Conservation (phyloP, 1,140 invertebrate genomes). For the Drosophila dunni region DNA sequence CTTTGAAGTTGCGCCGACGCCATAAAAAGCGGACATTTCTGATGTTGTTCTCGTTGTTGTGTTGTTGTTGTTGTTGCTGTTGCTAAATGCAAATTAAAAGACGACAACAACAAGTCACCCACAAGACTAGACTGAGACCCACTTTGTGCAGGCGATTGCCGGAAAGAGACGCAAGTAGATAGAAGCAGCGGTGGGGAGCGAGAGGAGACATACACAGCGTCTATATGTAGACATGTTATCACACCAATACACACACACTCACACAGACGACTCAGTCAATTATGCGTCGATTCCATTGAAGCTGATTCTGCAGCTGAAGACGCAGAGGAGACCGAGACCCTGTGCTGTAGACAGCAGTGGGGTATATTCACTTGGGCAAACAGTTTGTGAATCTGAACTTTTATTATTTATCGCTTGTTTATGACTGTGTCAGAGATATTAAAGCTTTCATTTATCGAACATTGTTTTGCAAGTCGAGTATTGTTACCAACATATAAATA, state of each 20-base stretch:
- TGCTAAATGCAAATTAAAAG: conserved; percentile 78
- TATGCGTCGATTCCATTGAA: conserved; percentile 37
- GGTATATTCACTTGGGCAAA: background rate
- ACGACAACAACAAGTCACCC: conserved; percentile 44
- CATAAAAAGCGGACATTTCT: conserved; percentile 65
- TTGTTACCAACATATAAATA: too few species aligned
- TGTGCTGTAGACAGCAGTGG: background rate
- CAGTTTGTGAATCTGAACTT: background rate
- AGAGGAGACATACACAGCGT: background rate
- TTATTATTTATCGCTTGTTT: too few species aligned
- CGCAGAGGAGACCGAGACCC: background rate
- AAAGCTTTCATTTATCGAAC: too few species aligned
- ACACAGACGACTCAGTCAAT: conserved; percentile 34
- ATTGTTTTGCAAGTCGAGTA: too few species aligned
- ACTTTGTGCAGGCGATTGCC: background rate
- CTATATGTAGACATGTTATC: conserved; percentile 51
- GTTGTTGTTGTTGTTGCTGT: conserved; percentile 32
- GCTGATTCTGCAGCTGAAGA: conserved; percentile 9
- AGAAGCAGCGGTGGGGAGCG: too few species aligned
- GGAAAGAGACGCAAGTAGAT: background rate
- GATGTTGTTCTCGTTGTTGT: conserved; percentile 29
- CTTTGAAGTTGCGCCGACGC: conserved; percentile 75
- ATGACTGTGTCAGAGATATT: too few species aligned
- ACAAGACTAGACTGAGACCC: conserved; percentile 29
- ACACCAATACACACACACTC: conserved; percentile 34